Base-by-base conservation (phyloP, 2,113 vertebrate species). In the Nesospiza acunhae region DNA sequence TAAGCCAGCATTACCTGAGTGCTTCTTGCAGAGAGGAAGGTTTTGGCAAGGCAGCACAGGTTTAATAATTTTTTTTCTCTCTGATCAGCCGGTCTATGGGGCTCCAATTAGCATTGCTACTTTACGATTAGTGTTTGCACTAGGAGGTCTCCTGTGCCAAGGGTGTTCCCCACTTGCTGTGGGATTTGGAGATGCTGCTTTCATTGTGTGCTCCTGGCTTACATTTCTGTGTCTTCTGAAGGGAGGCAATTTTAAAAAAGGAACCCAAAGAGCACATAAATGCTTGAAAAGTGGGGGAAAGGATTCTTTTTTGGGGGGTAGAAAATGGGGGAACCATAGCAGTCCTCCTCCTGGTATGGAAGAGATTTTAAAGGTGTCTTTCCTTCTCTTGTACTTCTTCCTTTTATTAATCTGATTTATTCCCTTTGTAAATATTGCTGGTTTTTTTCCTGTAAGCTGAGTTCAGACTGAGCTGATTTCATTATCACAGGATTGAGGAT, bases 261-360 rank as follows among this genome's bases (percentile, higher is more conserved):
- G 23, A 35, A 33, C 6, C 9, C 23, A 63, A 31, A 68, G 15
- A 50, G 8, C 0, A 1, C 3, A 13, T 17, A 31, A 18, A 6
- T 37, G 27, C 37, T 60, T 53, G 33, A 64, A 92, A 89, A 68
- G 3, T 23, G 10, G 46, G 10, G 8, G 1, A 21, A 63, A 15
- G 7, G 14, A 6, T 6, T 6, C 0, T 44, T 74, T 93, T 50
- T 69, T 17, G 0, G 6, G 2, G 13, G 1, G 2, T 31, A 27
- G 15, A 28, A 91, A 55, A 70, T 13, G 4, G 9, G 7, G 15
- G 19, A 21, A 23, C 0, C 2, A 3, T 21, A 66, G 47, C 17
- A 31, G 22, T 80, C 24, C 30, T 44, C 15, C 18, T 76, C 5
- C 35, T 92, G 44, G 9, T 14, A n/a, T 9, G 8, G 55, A 59